Base-by-base conservation (phyloP, 1,140 invertebrate species). In the Macrobrachium nipponense region DNA sequence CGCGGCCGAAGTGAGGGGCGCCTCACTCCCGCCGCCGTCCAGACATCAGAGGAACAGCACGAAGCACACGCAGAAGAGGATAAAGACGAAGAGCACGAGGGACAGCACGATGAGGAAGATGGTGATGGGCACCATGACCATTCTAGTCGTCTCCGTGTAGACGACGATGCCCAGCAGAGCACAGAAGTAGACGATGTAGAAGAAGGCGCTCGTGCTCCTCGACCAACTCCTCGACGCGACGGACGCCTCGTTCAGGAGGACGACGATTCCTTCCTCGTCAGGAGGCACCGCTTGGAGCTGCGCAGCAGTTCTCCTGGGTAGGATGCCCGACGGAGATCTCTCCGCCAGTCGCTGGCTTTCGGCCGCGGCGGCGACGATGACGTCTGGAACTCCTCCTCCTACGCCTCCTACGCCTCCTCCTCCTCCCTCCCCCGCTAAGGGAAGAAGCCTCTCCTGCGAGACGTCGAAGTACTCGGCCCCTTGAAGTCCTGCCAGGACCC, bases 31-130 rank as follows among this genome's bases (percentile, higher is more conserved):
- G 85, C 84, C 64, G 23, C 11, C 15, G 77, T 79, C 73, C 82
- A 78, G 72, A 51, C 88, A 87, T 88, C 89, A 88, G 73, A 88
- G 84, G 82, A 89, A 89, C 27, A 88, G 64, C 23, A 87, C 86
- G 72, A 87, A 89, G 76, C 88, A 89, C 86, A 89, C 88, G 79
- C 88, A 89, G 75, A 87, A 89, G 18, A 89, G 86, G 68, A 89
- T 89, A 18, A 89, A 87, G 44, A 89, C 23, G 51, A 89, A 89
- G 44, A 89, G 88, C 17, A 83, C 77, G n/a, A 89, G 77, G 18
- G 86, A 89, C 43, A 89, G 82, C 2, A 89, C 88, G 72, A 89
- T 87, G 66, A 89, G 84, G 78, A 89, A 88, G 27, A 88, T 80
- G 59, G 87, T 88, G 73, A 88, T 88, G 18, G 88, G 88, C 18